Base-by-base conservation (phyloP, 2,888 invertebrate species). In the Drosophila formosana region DNA sequence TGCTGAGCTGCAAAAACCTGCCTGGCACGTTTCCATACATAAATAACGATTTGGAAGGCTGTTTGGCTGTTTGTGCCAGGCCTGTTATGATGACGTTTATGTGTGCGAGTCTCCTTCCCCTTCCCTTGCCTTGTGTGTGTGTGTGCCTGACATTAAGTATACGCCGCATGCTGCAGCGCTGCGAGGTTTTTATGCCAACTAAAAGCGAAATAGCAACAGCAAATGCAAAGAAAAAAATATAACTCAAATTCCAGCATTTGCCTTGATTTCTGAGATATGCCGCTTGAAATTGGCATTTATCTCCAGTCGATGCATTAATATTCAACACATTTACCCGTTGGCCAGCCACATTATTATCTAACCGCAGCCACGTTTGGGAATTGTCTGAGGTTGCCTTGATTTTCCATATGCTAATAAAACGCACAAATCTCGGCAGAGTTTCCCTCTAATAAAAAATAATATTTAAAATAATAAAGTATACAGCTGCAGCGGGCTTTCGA, bases 61-160 rank as follows among this genome's bases (percentile, higher is more conserved):
- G 60, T 66, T 57, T 57, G 70, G 72, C 65, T 75, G 82, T 63
- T 81, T 66, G 65, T 69, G 83, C 43, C 62, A 63, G 66, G 72
- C 65, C 77, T 58, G 89, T 84, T 89, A 84, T 84, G 89, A 89
- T 84, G 89, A 84, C 82, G 88, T 89, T 84, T 88, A 82, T 43
- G 8, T 32, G 23, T 13, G n/a, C 18, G 3, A 39, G 4, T 37
- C 28, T 25, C 32, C n/a, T 8, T 18, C 39, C 26, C 6, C 18
- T 18, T 18, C 2, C 18, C 5, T n/a, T 5, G n/a, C 9, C 4
- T 45, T 49, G 7, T 62, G 57, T 28, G 28, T n/a, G 34, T 55
- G 41, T 71, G 45, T 62, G 75, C 45, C 82, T 87, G 88, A 75
- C 82, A 89, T 89, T 89, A 88, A 88, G 89, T 89, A 89, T 84